Percentiles rank a stretch among this genome's conserved stretches.
Conservation (phyloP, 2,888 invertebrate genomes). For the Plusia festucae region DNA sequence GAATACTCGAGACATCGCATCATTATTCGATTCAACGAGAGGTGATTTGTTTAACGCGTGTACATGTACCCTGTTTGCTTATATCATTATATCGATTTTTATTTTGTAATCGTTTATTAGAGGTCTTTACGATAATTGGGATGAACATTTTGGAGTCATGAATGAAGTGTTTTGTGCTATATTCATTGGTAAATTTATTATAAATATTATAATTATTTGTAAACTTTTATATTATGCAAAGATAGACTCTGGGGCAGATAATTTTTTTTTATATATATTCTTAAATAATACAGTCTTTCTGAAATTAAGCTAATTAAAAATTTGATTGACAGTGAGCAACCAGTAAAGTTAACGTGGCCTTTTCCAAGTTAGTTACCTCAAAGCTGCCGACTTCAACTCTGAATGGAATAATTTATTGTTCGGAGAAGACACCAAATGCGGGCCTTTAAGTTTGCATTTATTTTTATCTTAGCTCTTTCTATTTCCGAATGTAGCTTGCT, state of each 20-base stretch:
- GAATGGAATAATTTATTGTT: no score
- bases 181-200: not conserved
- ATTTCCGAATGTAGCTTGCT: no score
- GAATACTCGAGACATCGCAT: conserved; percentile 60
- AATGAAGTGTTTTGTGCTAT: conserved; percentile 26
- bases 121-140: conserved; percentile 48
- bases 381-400: no score
- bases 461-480: no score
- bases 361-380: no score
- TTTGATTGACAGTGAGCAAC: no score
- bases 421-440: no score
- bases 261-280: not conserved
- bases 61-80: conserved; percentile 71
- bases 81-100: conserved; percentile 67
- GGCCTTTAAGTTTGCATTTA: no score
- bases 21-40: conserved; percentile 66
- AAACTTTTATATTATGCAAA: not conserved
- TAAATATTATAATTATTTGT: not conserved
- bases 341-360: no score
- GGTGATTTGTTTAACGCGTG: conserved; percentile 69
- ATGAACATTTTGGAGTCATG: conserved; percentile 22
- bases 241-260: not conserved
- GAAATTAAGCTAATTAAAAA: no score
- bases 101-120: conserved; percentile 67
- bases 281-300: no score